Conservation (phyloP, 2,888 invertebrate genomes). For the Tridacna gigas region DNA sequence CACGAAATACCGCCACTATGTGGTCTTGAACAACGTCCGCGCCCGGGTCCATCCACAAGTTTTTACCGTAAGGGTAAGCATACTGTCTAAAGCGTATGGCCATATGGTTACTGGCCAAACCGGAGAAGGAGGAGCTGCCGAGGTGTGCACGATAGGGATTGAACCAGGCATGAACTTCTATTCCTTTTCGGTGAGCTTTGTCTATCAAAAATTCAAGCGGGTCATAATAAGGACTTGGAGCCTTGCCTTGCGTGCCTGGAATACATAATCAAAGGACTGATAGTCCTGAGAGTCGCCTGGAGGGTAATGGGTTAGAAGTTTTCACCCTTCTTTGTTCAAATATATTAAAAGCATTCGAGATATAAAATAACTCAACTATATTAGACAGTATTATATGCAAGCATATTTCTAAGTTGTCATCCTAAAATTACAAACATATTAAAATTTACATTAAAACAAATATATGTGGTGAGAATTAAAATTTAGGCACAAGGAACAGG, state of each 20-base stretch:
- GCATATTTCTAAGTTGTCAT: no score
- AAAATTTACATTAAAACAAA: no score
- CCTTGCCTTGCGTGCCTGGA: slow-evolving; percentile 75
- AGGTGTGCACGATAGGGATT: slow-evolving; percentile 81
- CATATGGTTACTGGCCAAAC: slow-evolving; percentile 79
- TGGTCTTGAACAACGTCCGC: slow-evolving; percentile 73
- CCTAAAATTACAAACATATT: no score
- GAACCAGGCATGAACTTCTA: slow-evolving; percentile 82
- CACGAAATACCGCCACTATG: slow-evolving; percentile 72
- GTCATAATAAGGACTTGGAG: slow-evolving; percentile 79
- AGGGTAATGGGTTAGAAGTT: no score
- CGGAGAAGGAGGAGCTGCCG: slow-evolving; percentile 67
- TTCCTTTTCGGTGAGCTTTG: slow-evolving; percentile 76
- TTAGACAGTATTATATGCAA: no score
- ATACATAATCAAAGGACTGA: no score
- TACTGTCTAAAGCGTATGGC: slow-evolving; percentile 72
- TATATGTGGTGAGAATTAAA: no score
- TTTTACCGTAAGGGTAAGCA: slow-evolving; percentile 74
- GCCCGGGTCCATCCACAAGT: slow-evolving; percentile 83
- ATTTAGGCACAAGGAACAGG: no score
- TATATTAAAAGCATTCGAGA: no score
- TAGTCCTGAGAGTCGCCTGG: no score
- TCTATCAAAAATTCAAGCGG: slow-evolving; percentile 74
- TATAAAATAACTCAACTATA: no score
- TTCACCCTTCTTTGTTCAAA: no score